These are phyloP conservation scores for Lethocerus indicus DNA, from an alignment of 1,140 invertebrate genomes.

Conservation along the genomic window DNA sequence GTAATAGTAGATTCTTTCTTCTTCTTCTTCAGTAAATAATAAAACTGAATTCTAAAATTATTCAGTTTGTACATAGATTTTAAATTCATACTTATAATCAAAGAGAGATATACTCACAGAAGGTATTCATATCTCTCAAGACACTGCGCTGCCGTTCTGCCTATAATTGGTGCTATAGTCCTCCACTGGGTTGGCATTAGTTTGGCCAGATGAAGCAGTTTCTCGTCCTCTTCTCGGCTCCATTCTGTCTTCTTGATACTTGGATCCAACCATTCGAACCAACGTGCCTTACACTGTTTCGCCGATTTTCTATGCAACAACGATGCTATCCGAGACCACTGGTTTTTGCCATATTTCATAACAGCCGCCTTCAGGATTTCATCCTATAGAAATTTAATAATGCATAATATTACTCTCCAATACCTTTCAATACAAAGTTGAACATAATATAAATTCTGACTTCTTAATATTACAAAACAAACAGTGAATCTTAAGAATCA, in stretches of 20 bases:
- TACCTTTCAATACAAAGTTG: background rate
- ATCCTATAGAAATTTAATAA: conserved; percentile 53
- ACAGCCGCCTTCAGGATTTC: conserved; percentile 99
- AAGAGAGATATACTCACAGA: conserved; percentile 42
- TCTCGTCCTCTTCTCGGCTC: conserved; percentile 98
- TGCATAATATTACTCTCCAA: background rate
- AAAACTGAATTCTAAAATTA: background rate
- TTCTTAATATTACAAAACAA: background rate
- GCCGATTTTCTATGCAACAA: conserved; percentile 96
- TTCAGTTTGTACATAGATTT: background rate
- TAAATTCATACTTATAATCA: background rate
- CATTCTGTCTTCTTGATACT: conserved; percentile 99
- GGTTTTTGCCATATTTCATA: conserved; percentile 99
- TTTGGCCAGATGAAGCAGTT: conserved; percentile 92
- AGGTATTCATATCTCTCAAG: conserved; percentile 94
- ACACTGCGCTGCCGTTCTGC: conserved; percentile 95
- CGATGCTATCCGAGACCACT: conserved; percentile 99
- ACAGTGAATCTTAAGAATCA: no score
- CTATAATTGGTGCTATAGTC: conserved; percentile 97
- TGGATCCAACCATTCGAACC: conserved; percentile 99
- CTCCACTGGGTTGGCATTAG: conserved; percentile 99
- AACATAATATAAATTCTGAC: background rate
- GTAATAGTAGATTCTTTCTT: no score
- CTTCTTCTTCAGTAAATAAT: background rate
- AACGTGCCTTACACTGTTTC: conserved; percentile 98